Conservation (phyloP, 2,113 vertebrate species). For the Aldabrachelys gigantea region DNA sequence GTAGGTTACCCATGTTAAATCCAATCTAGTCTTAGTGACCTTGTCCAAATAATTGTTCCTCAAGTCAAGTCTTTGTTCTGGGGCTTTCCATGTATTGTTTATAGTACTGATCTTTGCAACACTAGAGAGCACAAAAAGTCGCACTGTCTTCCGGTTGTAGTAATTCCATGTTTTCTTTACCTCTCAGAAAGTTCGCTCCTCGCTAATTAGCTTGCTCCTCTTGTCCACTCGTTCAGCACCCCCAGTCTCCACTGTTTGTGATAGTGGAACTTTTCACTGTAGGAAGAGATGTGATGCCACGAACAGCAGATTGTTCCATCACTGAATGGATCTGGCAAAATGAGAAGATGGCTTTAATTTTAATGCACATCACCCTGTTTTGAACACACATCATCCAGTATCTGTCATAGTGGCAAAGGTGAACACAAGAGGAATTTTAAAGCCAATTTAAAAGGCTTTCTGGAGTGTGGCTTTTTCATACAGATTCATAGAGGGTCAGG, state of each 20-base stretch:
- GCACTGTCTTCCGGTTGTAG: background rate
- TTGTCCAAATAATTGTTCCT: background rate
- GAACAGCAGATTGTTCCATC: background rate
- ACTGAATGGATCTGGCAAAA: too few relatives aligned
- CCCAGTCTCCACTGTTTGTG: background rate
- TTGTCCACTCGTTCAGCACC: background rate
- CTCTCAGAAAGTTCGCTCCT: background rate
- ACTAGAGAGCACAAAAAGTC: background rate
- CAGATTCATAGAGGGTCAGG: background rate
- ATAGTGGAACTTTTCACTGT: background rate
- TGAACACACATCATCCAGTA: too few relatives aligned
- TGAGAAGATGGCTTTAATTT: too few relatives aligned
- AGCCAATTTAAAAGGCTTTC: background rate
- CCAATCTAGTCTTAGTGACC: background rate
- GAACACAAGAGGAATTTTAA: too few relatives aligned
- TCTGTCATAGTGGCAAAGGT: too few relatives aligned
- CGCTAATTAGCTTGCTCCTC: background rate
- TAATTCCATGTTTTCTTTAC: accelerated
- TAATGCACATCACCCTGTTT: too few relatives aligned
- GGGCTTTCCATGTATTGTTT: background rate
- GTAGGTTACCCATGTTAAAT: background rate
- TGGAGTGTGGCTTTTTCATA: background rate
- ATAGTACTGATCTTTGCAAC: background rate
- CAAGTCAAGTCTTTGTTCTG: background rate
- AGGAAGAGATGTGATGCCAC: background rate